These are phyloP conservation scores for Alloplasta piceator DNA, from an alignment of 2,888 invertebrate genomes.

Conservation along the genomic window DNA sequence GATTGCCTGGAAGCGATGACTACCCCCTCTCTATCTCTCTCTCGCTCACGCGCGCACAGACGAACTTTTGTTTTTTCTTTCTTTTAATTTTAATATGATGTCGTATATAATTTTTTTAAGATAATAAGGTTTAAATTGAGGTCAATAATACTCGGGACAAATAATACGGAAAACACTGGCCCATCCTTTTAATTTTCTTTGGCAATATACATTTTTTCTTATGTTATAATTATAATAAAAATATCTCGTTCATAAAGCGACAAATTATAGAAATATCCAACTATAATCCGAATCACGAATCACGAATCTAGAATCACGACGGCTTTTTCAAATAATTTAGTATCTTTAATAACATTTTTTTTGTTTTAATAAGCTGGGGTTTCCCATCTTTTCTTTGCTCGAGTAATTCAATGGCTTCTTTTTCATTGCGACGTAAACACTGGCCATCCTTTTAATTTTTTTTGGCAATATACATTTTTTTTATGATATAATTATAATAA, in stretches of 20 bases:
- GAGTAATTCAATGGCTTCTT: too few relatives aligned
- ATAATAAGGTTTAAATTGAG: slow-evolving; percentile 31
- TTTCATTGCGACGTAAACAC: too few relatives aligned
- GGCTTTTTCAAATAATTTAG: too few relatives aligned
- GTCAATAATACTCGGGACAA: slow-evolving; percentile 26
- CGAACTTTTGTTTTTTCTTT: slow-evolving; percentile 25
- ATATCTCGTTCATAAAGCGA: slow-evolving; percentile 25
- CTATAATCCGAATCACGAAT: too few relatives aligned
- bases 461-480: slow-evolving; percentile 31
- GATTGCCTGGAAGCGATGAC: slow-evolving; percentile 23
- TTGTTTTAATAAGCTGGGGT: too few relatives aligned
- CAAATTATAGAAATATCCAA: slow-evolving; percentile 6
- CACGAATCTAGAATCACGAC: too few relatives aligned
- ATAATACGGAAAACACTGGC: slow-evolving; percentile 11
- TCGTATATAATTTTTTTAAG: slow-evolving; percentile 21
- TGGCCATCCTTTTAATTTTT: slow-evolving; percentile 23
- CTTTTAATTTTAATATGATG: slow-evolving; percentile 21
- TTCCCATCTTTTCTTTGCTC: too few relatives aligned
- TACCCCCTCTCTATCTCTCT: too few relatives aligned
- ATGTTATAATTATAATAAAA: slow-evolving; percentile 26
- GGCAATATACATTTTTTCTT: slow-evolving; percentile 25
- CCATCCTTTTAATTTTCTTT: slow-evolving; percentile 29
- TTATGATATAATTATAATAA: slow-evolving; percentile 24
- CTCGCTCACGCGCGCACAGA: slow-evolving; percentile 6
- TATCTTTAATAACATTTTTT: too few relatives aligned